Percentiles rank a stretch among this genome's conserved stretches.
Conservation (phyloP, 2,113 vertebrate species). For the Apteryx mantelli region DNA sequence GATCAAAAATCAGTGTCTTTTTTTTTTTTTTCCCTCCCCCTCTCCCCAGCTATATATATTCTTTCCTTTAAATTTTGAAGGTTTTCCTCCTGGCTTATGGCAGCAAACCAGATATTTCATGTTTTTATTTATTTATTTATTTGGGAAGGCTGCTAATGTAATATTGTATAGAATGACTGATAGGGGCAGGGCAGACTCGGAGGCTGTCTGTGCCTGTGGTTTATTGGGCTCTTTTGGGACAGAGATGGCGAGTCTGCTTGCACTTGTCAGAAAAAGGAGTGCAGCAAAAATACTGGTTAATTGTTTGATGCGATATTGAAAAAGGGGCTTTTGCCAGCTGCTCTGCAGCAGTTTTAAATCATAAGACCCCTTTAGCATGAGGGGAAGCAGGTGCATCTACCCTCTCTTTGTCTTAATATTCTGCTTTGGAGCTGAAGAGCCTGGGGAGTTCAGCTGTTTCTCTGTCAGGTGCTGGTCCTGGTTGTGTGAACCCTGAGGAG, state of each 20-base stretch:
- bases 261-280: neutral
- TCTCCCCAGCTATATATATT: neutral
- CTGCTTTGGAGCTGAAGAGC: rapidly evolving
- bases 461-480: neutral
- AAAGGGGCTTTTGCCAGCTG: neutral
- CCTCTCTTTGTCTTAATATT: neutral
- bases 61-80: neutral
- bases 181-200: neutral
- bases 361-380: neutral
- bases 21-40: neutral
- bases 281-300: neutral
- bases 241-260: neutral
- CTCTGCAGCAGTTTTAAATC: neutral
- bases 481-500: neutral
- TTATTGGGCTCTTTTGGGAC: neutral
- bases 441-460: neutral
- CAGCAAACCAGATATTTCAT: neutral
- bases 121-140: neutral
- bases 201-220: neutral
- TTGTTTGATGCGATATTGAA: neutral
- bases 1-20: neutral
- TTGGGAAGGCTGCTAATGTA: neutral
- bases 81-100: neutral
- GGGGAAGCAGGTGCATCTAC: rapidly evolving
- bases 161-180: neutral